These are phyloP conservation scores for Drosophila macrospina DNA, from an alignment of 2,888 invertebrate genomes.

Conservation along the genomic window DNA sequence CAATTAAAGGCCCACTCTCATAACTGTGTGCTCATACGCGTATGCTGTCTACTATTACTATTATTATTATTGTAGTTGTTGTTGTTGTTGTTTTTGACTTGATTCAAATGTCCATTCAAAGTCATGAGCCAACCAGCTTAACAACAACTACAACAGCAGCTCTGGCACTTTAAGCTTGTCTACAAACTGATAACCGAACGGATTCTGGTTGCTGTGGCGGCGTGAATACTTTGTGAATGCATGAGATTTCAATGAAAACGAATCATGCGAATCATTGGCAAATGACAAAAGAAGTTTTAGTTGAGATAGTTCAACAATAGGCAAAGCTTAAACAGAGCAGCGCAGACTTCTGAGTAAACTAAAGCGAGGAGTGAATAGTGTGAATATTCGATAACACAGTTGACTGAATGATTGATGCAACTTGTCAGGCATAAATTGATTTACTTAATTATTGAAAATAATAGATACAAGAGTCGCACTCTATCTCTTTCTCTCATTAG, in stretches of 20 bases:
- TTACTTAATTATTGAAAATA: too few relatives aligned
- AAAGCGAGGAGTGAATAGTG: too few relatives aligned
- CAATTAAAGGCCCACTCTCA: constrained; percentile 66
- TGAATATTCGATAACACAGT: too few relatives aligned
- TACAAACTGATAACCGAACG: constrained; percentile 29
- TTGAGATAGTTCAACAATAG: not conserved
- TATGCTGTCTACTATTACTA: constrained; percentile 9
- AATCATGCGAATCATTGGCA: constrained; percentile 3
- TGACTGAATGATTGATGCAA: too few relatives aligned
- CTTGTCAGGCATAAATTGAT: too few relatives aligned
- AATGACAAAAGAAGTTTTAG: not conserved
- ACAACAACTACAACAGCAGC: constrained; percentile 10
- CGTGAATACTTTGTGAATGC: not conserved
- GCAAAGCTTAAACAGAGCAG: not conserved
- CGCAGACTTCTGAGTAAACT: too few relatives aligned
- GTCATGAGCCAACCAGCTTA: constrained; percentile 36
- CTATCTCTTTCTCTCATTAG: too few relatives aligned
- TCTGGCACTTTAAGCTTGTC: constrained; percentile 11
- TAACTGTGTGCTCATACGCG: constrained; percentile 45
- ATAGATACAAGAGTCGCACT: too few relatives aligned
- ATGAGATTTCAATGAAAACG: not conserved
- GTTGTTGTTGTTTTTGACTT: constrained; percentile 49
- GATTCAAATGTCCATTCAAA: constrained; percentile 50
- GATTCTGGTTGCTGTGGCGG: not conserved
- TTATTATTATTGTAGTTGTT: constrained; percentile 5